These are phyloP conservation scores for Tipula helvola DNA, from an alignment of 2,888 invertebrate species.

Conservation along the genomic window DNA sequence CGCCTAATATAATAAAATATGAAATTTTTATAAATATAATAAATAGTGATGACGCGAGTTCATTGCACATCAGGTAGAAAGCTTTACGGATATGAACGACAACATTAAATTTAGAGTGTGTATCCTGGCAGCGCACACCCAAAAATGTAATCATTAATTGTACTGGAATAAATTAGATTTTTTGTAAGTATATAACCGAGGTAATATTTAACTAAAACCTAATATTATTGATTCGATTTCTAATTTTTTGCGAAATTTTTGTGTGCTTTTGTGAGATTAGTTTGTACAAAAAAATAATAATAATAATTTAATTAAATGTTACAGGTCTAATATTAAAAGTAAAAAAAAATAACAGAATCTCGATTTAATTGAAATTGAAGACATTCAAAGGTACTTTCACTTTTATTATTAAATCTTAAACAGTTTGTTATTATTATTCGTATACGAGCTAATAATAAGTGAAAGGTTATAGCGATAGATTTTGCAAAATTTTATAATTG, in stretches of 20 bases:
- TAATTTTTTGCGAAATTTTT: neutral
- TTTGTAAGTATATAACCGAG: neutral
- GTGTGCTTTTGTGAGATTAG: neutral
- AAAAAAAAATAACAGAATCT: neutral
- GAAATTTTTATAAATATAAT: neutral
- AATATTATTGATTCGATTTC: neutral
- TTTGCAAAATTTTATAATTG: neutral
- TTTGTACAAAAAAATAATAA: neutral
- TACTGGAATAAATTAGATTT: neutral
- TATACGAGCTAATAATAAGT: neutral
- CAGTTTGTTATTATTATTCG: neutral
- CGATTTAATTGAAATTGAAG: slow-evolving; percentile 4
- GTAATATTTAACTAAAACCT: neutral
- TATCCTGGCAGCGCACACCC: neutral
- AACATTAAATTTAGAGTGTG: neutral
- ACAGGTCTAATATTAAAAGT: neutral
- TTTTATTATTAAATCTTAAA: neutral
- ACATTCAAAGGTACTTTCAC: neutral
- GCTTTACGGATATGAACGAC: neutral
- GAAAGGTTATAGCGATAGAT: neutral
- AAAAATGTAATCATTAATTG: neutral
- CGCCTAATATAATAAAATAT: neutral
- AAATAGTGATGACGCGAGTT: neutral
- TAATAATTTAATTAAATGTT: neutral
- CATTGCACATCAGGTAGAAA: neutral